phyloP scores from a whole-genome alignment of 2,888 invertebrate genomes.

The Mythimna vitellina region DNA sequence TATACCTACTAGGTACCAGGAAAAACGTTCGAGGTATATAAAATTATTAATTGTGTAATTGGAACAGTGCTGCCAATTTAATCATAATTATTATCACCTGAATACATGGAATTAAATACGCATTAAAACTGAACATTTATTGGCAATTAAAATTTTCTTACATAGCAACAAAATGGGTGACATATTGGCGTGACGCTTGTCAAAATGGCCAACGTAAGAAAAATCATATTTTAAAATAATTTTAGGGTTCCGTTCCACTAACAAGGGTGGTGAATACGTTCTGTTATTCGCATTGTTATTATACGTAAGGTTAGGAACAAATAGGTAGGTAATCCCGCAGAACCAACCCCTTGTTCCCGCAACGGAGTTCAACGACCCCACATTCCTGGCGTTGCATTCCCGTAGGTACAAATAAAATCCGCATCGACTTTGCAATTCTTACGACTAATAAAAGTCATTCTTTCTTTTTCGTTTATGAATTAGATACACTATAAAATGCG shows the following conservation, averaged over 20 bases:
- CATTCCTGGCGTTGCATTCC: constrained; percentile 78
- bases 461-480: constrained; percentile 65
- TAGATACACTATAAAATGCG: constrained; percentile 55
- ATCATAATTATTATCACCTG: constrained; percentile 51
- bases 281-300: constrained; percentile 66
- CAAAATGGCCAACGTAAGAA: constrained; percentile 40
- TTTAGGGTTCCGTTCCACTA: constrained; percentile 47
- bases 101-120: constrained; percentile 27
- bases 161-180: constrained; percentile 32
- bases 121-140: constrained; percentile 16
- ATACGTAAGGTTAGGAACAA: constrained; percentile 68
- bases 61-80: constrained; percentile 35
- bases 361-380: constrained; percentile 76
- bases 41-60: constrained; percentile 33
- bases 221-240: constrained; percentile 39
- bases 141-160: constrained; percentile 30
- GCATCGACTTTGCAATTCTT: constrained; percentile 62
- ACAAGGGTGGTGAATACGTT: constrained; percentile 64
- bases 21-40: constrained; percentile 32
- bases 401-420: constrained; percentile 72
- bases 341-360: constrained; percentile 77
- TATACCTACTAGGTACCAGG: neutral
- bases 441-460: constrained; percentile 65
- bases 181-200: constrained; percentile 13
- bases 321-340: constrained; percentile 72